These are phyloP conservation scores for Halocynthia aurantium DNA, from an alignment of 23 tunicate species.

Conservation along the genomic window DNA sequence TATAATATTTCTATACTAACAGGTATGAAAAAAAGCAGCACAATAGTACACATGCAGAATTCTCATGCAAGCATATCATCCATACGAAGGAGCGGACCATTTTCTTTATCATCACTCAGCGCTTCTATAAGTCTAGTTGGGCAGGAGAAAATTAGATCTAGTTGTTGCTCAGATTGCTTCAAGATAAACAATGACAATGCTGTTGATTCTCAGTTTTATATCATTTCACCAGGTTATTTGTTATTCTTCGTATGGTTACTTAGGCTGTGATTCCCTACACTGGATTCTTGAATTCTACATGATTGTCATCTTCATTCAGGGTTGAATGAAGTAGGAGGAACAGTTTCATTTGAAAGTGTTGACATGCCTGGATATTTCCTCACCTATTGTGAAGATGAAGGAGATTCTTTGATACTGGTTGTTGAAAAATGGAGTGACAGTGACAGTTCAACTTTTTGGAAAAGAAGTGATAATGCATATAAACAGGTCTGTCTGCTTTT, in stretches of 20 bases:
- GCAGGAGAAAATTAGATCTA: too few relatives aligned
- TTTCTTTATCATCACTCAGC: too few relatives aligned
- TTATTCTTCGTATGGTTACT: background rate
- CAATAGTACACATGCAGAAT: too few relatives aligned
- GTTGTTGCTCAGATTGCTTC: too few relatives aligned
- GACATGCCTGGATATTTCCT: conserved; percentile 19
- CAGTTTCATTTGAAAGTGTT: conserved; percentile 14
- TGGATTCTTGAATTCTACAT: background rate
- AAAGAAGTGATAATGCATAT: too few relatives aligned
- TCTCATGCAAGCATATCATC: too few relatives aligned
- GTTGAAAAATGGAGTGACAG: background rate
- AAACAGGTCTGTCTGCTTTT: too few relatives aligned
- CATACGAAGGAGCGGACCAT: too few relatives aligned
- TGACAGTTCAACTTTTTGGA: background rate
- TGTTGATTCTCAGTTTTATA: background rate
- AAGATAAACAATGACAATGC: too few relatives aligned
- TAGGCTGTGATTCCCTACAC: background rate
- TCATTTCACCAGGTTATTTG: conserved; percentile 2
- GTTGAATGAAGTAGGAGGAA: background rate
- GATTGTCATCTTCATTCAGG: background rate
- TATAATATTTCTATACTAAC: too few relatives aligned
- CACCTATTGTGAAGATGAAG: background rate
- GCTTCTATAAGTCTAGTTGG: too few relatives aligned
- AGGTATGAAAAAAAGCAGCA: too few relatives aligned
- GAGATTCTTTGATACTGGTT: background rate